phyloP scores from a whole-genome alignment of 2,888 invertebrate species.

The Spodoptera littoralis region DNA sequence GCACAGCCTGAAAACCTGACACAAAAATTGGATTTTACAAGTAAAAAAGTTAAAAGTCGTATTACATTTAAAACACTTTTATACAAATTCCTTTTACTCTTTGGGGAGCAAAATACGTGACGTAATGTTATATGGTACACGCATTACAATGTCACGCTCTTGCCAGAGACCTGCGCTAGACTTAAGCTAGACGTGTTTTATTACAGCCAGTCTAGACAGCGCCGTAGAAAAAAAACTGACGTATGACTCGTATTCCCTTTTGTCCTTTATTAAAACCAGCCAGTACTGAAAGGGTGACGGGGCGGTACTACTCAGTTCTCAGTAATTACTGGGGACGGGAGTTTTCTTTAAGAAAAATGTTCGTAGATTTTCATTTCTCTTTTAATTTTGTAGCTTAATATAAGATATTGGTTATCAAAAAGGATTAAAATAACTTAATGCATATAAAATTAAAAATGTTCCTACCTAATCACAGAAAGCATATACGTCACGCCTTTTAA shows the following conservation, averaged over 20 bases:
- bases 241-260: conserved; percentile 21
- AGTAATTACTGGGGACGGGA: not conserved
- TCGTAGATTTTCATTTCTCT: no score
- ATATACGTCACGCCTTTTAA: no score
- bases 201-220: conserved; percentile 33
- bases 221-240: conserved; percentile 18
- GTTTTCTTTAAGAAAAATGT: not conserved
- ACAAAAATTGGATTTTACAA: no score
- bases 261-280: conserved; percentile 20
- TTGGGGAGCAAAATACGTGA: conserved; percentile 19
- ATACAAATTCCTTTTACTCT: no score
- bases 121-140: conserved; percentile 12
- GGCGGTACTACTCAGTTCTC: conserved; percentile 13
- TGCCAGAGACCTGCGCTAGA: conserved; percentile 22
- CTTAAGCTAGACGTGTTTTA: conserved; percentile 38
- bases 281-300: conserved; percentile 15
- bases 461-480: no score
- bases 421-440: no score
- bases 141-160: conserved; percentile 13
- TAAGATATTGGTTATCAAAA: no score
- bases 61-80: no score
- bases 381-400: no score
- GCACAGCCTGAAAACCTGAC: no score
- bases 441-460: no score
- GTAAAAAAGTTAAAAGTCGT: no score